Base-by-base conservation (phyloP, 2,888 invertebrate species). In the Seira musarum region DNA sequence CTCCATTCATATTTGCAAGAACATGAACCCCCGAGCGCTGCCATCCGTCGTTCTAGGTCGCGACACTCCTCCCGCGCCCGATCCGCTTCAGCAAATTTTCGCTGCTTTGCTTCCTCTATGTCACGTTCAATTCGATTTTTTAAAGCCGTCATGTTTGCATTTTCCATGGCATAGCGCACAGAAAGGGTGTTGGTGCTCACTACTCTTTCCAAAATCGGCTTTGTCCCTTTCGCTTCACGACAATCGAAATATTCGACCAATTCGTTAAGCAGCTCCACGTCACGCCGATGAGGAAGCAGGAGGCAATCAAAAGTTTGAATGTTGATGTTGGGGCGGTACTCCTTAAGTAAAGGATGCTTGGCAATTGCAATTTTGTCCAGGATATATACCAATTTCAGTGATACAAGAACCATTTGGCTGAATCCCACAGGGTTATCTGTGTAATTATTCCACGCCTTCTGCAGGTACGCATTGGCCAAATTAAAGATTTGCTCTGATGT, bases 351-450 rank as follows among this genome's bases (percentile, higher is more conserved):
- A 3, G 72, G 68, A 74, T 46, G 53, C n/a, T 46, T 30, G n/a
- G 15, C 40, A 0, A n/a, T 19, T 1, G 73, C 73, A 6, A 40
- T 40, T 57, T 61, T 17, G 19, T 80, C 73, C 24, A 80, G 21
- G 19, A 68, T n/a, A 13, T 80, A 49, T 2, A 80, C 13, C n/a
- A 17, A 25, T 22, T 64, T 64, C 5, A 80, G 46, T 8, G 19
- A 21, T 0, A 19, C 35, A 3, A 69, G 22, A 3, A 61, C 8
- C 53, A 80, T 69, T 24, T 68, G 63, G 60, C 80, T 74, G 19
- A 63, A 61, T 6, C 74, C 69, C 6, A 80, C 17, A 6, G 80
- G 80, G 68, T 79, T 72, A n/a, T n/a, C n/a, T n/a, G n/a, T n/a
- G n/a, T n/a, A n/a, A n/a, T n/a, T n/a, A 46, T 46, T 46, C 13